Percentiles rank a stretch among this genome's conserved stretches.
phyloP scores from a whole-genome alignment of 2,113 vertebrate species.

The Chascanopsetta lugubris region DNA sequence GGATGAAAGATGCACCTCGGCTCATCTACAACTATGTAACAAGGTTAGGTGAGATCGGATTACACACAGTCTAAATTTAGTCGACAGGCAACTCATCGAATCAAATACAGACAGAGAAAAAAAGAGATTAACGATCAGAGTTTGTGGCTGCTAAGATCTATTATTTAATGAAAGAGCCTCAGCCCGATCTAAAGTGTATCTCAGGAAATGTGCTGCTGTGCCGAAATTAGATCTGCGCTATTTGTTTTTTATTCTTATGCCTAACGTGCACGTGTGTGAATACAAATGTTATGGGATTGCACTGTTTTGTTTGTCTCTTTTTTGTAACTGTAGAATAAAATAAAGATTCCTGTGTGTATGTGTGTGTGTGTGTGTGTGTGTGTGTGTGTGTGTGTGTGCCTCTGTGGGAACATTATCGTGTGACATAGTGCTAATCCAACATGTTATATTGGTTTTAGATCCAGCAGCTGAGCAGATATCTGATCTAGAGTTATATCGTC shows the following conservation, averaged over 20 bases:
- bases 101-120: slow-evolving; percentile 46
- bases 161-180: slow-evolving; percentile 74
- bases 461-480: too few relatives aligned
- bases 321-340: slow-evolving; percentile 54
- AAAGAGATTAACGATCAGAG: slow-evolving; percentile 64
- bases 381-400: too few relatives aligned
- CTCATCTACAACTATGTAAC: slow-evolving; percentile 62
- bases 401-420: too few relatives aligned
- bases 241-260: slow-evolving; percentile 69
- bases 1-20: slow-evolving; percentile 37
- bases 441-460: slow-evolving; percentile 35
- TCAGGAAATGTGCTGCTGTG: slow-evolving; percentile 60
- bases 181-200: slow-evolving; percentile 62
- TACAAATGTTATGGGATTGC: slow-evolving; percentile 63
- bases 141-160: slow-evolving; percentile 58
- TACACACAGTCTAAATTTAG: slow-evolving; percentile 75
- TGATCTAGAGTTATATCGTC: too few relatives aligned
- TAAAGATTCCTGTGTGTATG: too few relatives aligned
- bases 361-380: too few relatives aligned
- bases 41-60: slow-evolving; percentile 70
- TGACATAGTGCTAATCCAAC: slow-evolving; percentile 15
- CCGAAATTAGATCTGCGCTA: slow-evolving; percentile 73
- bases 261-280: slow-evolving; percentile 68
- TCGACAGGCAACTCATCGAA: slow-evolving; percentile 71
- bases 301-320: slow-evolving; percentile 70